Evolutionary conservation across 2,113 vertebrate species (phyloP), one percentile per base, ranked within the genome.

Genomic region (Recurvirostra avosetta): DNA sequence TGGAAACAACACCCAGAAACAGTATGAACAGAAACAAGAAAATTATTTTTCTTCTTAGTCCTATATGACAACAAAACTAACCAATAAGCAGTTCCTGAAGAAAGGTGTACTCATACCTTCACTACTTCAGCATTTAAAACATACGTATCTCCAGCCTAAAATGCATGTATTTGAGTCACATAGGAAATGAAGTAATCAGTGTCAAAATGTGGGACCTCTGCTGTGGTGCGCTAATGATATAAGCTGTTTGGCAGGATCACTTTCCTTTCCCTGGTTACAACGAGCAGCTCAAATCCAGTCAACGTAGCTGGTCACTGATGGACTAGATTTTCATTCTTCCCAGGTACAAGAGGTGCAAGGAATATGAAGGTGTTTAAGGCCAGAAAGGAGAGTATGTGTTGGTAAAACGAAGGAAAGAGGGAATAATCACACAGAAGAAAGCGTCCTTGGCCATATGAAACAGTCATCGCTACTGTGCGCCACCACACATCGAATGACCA

Each of bases 311-410:
- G 75, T 70, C 65, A 80, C 70, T 5, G 14, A 74, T 8, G 8
- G 61, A 82, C 36, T 74, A 70, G 27, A 79, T 71, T 86, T 63
- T 81, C 65, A 47, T 61, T 65, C 71, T 73, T 94, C 81, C 58
- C 84, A 66, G 50, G 63, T 82, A 82, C 20, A 73, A 65, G 77
- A 89, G 62, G 49, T 80, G 61, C 30, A 81, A 88, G 40, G 63
- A 94, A 65, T 87, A 86, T 71, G 47, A 74, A 41, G n/a, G 41
- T 26, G 41, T 70, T 96, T 97, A 97, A 98, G 96, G 97, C 96
- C 94, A 88, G 90, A 93, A 88, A 83, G 23, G 47, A 89, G 71
- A 62, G 67, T 6, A 34, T 13, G 56, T 68, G 20, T 30, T 65
- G 52, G 47, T 94, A 88, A 63, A 96, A 84, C 11, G 26, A 88